Evolutionary conservation across 2,113 vertebrate species (phyloP).

Genomic region (Calonectris borealis): DNA sequence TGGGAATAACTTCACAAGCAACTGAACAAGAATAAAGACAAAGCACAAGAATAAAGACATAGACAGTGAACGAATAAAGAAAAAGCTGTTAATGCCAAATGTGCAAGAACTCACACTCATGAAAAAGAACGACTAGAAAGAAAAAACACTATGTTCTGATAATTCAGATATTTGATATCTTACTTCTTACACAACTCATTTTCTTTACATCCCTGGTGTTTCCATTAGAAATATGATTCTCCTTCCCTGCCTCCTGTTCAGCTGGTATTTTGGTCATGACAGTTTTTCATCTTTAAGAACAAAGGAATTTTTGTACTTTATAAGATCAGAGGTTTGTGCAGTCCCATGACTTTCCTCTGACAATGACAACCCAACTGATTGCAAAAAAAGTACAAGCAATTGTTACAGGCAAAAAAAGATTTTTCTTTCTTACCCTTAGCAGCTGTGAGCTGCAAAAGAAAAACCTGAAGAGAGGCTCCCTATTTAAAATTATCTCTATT

Average conservation of each 20-base stretch:
- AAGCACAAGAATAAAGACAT: background rate
- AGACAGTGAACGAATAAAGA: background rate
- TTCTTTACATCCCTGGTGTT: constrained; percentile 11
- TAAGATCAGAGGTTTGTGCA: background rate
- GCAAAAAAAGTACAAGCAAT: background rate
- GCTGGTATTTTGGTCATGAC: constrained; percentile 24
- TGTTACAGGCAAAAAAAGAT: background rate
- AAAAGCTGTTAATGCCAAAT: background rate
- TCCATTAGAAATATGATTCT: constrained; percentile 40
- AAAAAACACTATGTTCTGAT: background rate
- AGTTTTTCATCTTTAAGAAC: constrained; percentile 7
- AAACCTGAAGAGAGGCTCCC: background rate
- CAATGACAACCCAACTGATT: background rate
- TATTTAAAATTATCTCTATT: background rate
- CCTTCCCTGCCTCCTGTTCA: background rate
- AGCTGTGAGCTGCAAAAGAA: background rate
- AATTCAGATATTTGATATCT: constrained; percentile 1
- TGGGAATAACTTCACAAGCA: background rate
- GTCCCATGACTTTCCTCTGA: background rate
- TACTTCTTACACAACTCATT: background rate
- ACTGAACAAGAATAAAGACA: background rate
- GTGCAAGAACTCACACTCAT: background rate
- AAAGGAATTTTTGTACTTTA: constrained; percentile 4
- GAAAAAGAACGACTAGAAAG: background rate
- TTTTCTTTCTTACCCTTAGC: background rate